These are phyloP conservation scores for Pomacea maculata DNA, from an alignment of 1,140 invertebrate genomes.

Conservation along the genomic window DNA sequence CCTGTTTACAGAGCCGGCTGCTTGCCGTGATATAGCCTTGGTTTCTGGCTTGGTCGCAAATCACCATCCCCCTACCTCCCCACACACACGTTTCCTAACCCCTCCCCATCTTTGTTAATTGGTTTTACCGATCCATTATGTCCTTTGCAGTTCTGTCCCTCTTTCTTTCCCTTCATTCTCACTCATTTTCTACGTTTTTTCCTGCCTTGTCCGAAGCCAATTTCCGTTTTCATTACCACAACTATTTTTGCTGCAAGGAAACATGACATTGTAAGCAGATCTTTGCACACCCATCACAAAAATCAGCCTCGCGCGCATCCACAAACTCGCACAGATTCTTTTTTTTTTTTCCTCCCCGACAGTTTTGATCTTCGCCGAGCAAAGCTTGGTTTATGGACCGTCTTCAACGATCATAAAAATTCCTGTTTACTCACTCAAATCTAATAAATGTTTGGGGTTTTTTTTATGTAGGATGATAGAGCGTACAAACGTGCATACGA, in stretches of 20 bases:
- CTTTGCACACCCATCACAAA: neutral
- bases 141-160: neutral
- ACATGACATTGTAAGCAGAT: no score
- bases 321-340: neutral
- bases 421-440: neutral
- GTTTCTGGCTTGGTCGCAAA: no score
- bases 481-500: no score
- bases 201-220: neutral
- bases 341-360: neutral
- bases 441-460: no score
- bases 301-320: neutral
- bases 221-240: neutral
- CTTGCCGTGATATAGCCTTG: no score
- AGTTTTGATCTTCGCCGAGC: neutral
- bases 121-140: neutral
- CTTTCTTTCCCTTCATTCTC: neutral
- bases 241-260: neutral
- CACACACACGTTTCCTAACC: no score
- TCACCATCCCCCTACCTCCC: no score
- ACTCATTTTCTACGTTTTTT: neutral
- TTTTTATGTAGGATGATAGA: no score
- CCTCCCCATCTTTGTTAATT: neutral
- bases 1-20: no score
- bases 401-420: neutral
- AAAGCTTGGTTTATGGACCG: neutral